These are phyloP conservation scores for Puma concolor DNA, from an alignment of 2,113 vertebrate species.

Conservation along the genomic window DNA sequence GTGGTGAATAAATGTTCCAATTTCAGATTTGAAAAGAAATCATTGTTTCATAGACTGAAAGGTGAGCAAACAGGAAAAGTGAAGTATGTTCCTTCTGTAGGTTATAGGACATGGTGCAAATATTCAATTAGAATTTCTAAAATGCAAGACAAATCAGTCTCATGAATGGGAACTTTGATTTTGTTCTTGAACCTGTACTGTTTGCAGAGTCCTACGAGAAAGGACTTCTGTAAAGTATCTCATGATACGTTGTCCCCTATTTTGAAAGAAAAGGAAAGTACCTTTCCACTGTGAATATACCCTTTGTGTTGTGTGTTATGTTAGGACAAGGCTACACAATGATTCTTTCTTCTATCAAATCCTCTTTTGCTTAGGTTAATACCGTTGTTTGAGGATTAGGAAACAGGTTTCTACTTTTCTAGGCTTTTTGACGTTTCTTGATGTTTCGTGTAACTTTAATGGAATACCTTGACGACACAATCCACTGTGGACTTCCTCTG, in stretches of 20 bases:
- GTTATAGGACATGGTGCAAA: not conserved
- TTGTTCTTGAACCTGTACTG: not conserved
- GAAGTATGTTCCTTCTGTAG: not conserved
- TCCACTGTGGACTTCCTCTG: not conserved
- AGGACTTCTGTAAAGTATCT: not conserved
- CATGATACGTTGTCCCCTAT: not conserved
- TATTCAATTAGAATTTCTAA: not conserved
- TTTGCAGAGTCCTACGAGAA: not conserved
- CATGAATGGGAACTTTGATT: not conserved
- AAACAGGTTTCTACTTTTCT: not conserved
- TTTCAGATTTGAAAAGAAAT: not conserved
- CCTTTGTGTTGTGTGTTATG: constrained; percentile 41
- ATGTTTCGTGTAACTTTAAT: not conserved
- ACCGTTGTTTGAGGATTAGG: constrained; percentile 42
- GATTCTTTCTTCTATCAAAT: constrained; percentile 54
- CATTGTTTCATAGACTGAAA: not conserved
- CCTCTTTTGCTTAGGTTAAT: not conserved
- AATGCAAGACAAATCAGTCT: not conserved
- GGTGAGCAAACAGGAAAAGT: not conserved
- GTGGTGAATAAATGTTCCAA: not conserved
- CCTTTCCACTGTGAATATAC: not conserved
- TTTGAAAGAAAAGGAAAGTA: not conserved
- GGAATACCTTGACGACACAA: not conserved
- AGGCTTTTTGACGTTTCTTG: not conserved
- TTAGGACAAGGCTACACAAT: constrained; percentile 39